A percentile compares a stretch with the other conserved stretches of the same genome.
Conservation (phyloP, 2,113 vertebrate genomes). For the Solenodon paradoxus region DNA sequence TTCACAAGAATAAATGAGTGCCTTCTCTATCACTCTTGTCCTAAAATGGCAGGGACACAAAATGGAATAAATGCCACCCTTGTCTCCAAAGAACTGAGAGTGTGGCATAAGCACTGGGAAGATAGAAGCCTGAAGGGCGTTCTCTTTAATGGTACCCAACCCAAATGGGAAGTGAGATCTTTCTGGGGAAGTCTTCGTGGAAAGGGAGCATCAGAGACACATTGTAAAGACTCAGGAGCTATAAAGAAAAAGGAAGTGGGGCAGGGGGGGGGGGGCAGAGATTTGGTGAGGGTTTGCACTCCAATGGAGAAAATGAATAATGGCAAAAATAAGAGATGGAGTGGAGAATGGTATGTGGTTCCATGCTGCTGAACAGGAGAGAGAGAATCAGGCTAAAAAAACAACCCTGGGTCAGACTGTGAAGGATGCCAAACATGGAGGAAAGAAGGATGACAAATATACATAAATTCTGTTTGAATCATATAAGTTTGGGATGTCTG, state of each 20-base stretch:
- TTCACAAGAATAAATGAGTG: neutral
- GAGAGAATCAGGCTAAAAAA: neutral
- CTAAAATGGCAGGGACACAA: neutral
- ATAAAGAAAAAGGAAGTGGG: neutral
- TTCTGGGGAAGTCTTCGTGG: neutral
- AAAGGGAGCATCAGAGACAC: neutral
- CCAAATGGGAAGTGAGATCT: neutral
- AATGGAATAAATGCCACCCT: neutral
- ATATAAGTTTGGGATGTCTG: neutral
- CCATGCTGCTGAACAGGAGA: neutral
- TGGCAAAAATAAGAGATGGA: neutral
- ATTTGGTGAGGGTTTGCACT: neutral
- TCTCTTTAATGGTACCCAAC: neutral
- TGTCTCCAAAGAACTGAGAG: neutral
- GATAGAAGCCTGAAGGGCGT: neutral
- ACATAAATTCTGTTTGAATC: neutral
- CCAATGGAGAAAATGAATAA: neutral
- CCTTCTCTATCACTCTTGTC: neutral
- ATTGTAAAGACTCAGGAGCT: neutral
- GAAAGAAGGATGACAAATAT: neutral
- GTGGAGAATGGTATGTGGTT: neutral
- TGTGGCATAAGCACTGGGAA: neutral
- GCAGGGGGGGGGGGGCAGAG: accelerated
- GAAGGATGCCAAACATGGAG: neutral
- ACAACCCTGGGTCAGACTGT: neutral